Base-by-base conservation (phyloP, 1,140 invertebrate genomes). In the Cotesia typhae region DNA sequence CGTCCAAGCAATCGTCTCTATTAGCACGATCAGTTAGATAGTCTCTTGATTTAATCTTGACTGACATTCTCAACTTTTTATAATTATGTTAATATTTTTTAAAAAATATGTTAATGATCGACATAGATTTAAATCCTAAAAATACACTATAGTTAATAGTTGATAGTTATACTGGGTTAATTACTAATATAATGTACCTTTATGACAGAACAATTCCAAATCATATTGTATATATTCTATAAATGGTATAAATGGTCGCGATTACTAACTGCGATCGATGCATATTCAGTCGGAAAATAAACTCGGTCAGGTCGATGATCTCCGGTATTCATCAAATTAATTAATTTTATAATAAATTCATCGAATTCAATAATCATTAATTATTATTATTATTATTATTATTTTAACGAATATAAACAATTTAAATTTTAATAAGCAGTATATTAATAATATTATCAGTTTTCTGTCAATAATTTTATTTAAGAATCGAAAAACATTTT, bases 231-330 rank as follows among this genome's bases (percentile, higher is more conserved):
- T 28, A 28, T 28, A 28, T 41, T 47, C 41, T 47, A 47, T 47
- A 47, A 47, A 47, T 47, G 1, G 28, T 28, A 28, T 28, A 28
- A 28, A 28, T 28, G 28, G 41, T 47, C 53, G 12, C 70, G 66
- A 64, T 77, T 79, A 74, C 78, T 80, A 80, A 80, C 78, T 76
- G 74, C 76, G 4, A 47, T 47, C 41, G 41, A 47, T 80, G 77
- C 71, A 78, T 80, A 55, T 55, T 17, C 65, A 71, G 59, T 59
- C 47, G 38, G 47, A 53, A 71, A 65, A 38, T 41, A 28, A 28
- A 60, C 3, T 28, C 51, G 28, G 63, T 63, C 61, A 41, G 61
- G 63, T 66, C 70, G 63, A 71, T 55, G 53, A 63, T 55, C 63
- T 63, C 52, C 51, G 69, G 63, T 71, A 47, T 71, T 53, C 61